Percentiles rank a stretch among this genome's conserved stretches.
phyloP scores from a whole-genome alignment of 2,888 invertebrate genomes.

The Eilema depressum region DNA sequence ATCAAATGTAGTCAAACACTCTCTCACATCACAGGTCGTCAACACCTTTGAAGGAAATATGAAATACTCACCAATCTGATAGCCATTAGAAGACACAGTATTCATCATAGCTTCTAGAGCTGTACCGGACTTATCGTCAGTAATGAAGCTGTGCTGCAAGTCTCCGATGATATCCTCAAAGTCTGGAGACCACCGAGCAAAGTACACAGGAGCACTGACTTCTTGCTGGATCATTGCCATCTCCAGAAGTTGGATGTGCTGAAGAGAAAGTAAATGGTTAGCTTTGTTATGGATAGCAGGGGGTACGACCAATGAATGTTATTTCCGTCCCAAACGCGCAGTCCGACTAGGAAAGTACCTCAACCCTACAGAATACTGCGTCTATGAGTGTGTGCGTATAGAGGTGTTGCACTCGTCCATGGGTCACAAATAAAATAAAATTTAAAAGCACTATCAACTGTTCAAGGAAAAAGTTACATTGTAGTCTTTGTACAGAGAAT shows the following conservation, averaged over 20 bases:
- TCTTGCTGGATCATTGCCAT: conserved; percentile 93
- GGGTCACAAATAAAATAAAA: too few relatives aligned
- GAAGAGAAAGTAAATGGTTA: conserved; percentile 23
- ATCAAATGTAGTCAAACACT: too few relatives aligned
- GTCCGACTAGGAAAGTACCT: too few relatives aligned
- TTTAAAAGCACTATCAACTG: not conserved
- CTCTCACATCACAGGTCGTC: too few relatives aligned
- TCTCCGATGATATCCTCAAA: conserved; percentile 92
- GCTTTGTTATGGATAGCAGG: too few relatives aligned
- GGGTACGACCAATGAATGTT: too few relatives aligned
- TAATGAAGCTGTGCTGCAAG: conserved; percentile 89
- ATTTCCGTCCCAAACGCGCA: too few relatives aligned
- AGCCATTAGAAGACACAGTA: conserved; percentile 97
- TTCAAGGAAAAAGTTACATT: too few relatives aligned
- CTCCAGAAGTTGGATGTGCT: conserved; percentile 93
- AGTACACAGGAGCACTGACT: conserved; percentile 95
- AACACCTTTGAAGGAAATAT: not conserved
- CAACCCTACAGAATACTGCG: too few relatives aligned
- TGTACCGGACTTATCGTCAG: conserved; percentile 90
- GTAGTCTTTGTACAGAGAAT: not conserved
- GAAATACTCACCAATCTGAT: conserved; percentile 90
- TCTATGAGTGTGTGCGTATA: too few relatives aligned
- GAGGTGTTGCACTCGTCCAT: too few relatives aligned
- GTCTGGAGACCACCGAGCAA: conserved; percentile 91
- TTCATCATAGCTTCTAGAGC: conserved; percentile 94